A percentile compares a stretch with the other conserved stretches of the same genome.
Evolutionary conservation across 2,797 vertebrate genomes (phyloP).

Genomic region (Galaxias olidus): DNA sequence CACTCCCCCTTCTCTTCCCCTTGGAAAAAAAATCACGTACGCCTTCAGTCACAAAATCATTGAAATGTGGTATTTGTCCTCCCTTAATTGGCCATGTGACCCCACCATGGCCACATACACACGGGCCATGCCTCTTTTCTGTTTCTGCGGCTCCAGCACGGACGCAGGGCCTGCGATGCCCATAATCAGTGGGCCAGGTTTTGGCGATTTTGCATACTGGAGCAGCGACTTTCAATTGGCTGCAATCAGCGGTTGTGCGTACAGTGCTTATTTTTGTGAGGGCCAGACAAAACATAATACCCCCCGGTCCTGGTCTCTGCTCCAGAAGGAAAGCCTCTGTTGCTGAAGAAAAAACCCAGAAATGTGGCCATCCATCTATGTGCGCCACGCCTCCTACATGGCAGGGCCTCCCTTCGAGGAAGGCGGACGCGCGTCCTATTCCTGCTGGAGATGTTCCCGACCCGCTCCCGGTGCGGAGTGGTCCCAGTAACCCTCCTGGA

Average conservation of each 20-base stretch:
- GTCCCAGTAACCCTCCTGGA: not conserved
- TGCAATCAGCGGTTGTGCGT: slow-evolving; percentile 46
- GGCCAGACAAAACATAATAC: slow-evolving; percentile 48
- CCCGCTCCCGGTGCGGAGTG: slow-evolving; percentile 14
- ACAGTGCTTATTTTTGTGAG: slow-evolving; percentile 54
- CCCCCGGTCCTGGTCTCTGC: slow-evolving; percentile 11
- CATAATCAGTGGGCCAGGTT: slow-evolving; percentile 46
- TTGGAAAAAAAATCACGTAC: slow-evolving; percentile 12
- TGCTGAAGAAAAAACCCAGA: too few species aligned
- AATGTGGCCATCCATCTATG: too few species aligned
- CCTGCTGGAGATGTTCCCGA: slow-evolving; percentile 3
- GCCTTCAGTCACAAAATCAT: slow-evolving; percentile 2
- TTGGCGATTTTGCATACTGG: slow-evolving; percentile 54
- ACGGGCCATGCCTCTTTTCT: slow-evolving; percentile 29
- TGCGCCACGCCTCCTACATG: too few species aligned
- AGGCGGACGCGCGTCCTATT: slow-evolving; percentile 1
- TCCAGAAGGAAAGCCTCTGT: slow-evolving; percentile 4
- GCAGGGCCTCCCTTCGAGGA: too few species aligned
- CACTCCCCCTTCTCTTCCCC: too few species aligned
- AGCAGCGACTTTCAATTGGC: slow-evolving; percentile 42
- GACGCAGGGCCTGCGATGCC: slow-evolving; percentile 37
- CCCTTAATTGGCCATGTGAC: slow-evolving; percentile 41
- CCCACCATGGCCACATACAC: slow-evolving; percentile 29
- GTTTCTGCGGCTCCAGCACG: slow-evolving; percentile 33
- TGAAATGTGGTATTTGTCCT: slow-evolving; percentile 29